These are phyloP conservation scores for Manacus vitellinus DNA, from an alignment of 2,113 vertebrate genomes.

Conservation along the genomic window DNA sequence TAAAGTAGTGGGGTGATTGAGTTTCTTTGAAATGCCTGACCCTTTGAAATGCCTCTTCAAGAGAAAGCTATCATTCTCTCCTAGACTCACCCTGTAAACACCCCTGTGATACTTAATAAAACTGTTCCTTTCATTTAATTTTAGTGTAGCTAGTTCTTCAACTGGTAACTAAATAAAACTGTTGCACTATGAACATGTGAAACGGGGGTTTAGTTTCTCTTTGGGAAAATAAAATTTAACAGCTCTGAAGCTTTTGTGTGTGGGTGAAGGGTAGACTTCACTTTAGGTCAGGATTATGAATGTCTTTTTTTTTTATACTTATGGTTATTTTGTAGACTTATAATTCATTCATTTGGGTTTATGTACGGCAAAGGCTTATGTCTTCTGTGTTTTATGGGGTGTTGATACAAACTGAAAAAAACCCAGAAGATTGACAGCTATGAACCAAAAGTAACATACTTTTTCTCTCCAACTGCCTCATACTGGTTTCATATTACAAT, in stretches of 20 bases:
- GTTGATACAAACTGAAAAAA: background rate
- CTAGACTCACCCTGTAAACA: background rate
- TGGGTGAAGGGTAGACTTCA: conserved; percentile 20
- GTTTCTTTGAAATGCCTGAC: background rate
- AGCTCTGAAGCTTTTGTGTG: background rate
- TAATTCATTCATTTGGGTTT: background rate
- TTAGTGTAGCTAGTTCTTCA: background rate
- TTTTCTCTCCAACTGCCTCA: background rate
- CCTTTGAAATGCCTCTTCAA: background rate
- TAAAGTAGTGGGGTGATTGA: background rate
- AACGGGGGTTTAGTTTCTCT: background rate
- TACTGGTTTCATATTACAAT: background rate
- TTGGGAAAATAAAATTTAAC: background rate
- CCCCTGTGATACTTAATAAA: background rate
- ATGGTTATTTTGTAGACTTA: background rate
- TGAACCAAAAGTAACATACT: background rate
- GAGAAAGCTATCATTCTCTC: background rate
- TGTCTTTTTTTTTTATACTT: conserved; percentile 14
- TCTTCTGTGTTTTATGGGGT: background rate
- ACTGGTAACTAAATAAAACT: background rate
- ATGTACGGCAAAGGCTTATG: background rate
- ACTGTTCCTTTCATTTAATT: background rate
- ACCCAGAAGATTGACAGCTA: background rate
- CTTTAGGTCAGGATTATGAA: conserved; percentile 48
- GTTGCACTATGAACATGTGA: background rate